A percentile compares a stretch with the other conserved stretches of the same genome.
Evolutionary conservation across 2,888 invertebrate species (phyloP).

Genomic region (Onchidella celtica): DNA sequence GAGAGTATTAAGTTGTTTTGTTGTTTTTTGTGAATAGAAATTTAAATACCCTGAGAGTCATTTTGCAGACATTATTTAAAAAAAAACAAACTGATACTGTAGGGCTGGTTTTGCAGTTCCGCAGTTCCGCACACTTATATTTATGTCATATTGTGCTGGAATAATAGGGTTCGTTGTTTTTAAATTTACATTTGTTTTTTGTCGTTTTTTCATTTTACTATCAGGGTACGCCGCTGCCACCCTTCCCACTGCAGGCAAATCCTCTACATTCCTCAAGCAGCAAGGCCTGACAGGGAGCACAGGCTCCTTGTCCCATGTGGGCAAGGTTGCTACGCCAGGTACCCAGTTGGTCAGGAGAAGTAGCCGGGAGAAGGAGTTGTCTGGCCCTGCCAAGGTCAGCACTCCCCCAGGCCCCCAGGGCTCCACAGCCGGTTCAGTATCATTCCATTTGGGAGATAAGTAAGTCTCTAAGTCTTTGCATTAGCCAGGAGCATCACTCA

Average conservation of each 20-base stretch:
- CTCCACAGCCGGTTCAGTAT: constrained; percentile 25
- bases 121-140: no score
- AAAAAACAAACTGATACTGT: no score
- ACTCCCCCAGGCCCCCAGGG: constrained; percentile 6
- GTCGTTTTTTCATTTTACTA: background rate
- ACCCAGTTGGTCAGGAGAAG: constrained; percentile 16
- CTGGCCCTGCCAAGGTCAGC: background rate
- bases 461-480: no score
- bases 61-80: no score
- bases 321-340: background rate
- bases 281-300: constrained; percentile 50
- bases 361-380: constrained; percentile 38
- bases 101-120: no score
- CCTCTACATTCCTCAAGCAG: constrained; percentile 51
- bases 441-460: constrained; percentile 53
- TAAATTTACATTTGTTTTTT: no score
- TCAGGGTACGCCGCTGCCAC: constrained; percentile 16
- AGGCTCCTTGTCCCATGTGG: constrained; percentile 48
- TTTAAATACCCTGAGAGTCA: no score
- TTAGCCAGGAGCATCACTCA: no score
- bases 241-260: constrained; percentile 3
- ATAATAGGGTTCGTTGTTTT: no score
- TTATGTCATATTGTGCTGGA: no score
- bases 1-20: no score
- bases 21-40: no score